Conservation (phyloP, 2,888 invertebrate species). For the Trimorus sp. region DNA sequence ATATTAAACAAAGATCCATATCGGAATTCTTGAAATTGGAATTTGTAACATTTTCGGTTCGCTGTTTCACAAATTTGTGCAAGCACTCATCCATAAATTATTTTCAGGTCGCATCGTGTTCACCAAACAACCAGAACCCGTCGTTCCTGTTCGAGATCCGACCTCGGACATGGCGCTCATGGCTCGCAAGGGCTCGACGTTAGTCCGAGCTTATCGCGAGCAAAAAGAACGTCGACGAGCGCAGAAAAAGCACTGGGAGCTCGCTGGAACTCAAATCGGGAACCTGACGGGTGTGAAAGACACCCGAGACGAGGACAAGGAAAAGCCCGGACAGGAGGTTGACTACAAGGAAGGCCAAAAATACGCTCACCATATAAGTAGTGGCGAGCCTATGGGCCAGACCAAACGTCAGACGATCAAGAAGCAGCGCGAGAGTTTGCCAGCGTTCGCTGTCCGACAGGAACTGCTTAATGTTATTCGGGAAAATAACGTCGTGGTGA, state of each 20-base stretch:
- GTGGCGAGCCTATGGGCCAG: constrained; percentile 86
- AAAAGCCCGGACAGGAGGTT: constrained; percentile 82
- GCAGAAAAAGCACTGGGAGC: constrained; percentile 99
- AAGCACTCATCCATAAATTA: no score
- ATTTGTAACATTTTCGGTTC: no score
- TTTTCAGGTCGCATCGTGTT: constrained; percentile 91
- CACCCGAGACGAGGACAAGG: constrained; percentile 83
- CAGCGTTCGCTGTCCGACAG: constrained; percentile 94
- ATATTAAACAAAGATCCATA: no score
- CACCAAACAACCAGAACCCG: constrained; percentile 99
- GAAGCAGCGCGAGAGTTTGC: constrained; percentile 95
- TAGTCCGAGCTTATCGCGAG: constrained; percentile 95
- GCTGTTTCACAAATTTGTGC: no score
- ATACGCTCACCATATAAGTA: constrained; percentile 96
- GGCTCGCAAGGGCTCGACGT: constrained; percentile 95
- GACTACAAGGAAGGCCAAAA: constrained; percentile 97
- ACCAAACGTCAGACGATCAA: constrained; percentile 91
- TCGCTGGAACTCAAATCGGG: constrained; percentile 97
- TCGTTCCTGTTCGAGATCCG: constrained; percentile 98
- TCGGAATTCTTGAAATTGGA: no score
- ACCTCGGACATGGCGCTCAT: constrained; percentile 99
- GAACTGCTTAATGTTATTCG: constrained; percentile 94
- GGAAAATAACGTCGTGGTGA: constrained; percentile 96
- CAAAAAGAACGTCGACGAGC: constrained; percentile 98
- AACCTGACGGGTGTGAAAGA: constrained; percentile 96